Evolutionary conservation across 1,140 invertebrate genomes (phyloP).

Genomic region (Caenorhabditis briggsae): DNA sequence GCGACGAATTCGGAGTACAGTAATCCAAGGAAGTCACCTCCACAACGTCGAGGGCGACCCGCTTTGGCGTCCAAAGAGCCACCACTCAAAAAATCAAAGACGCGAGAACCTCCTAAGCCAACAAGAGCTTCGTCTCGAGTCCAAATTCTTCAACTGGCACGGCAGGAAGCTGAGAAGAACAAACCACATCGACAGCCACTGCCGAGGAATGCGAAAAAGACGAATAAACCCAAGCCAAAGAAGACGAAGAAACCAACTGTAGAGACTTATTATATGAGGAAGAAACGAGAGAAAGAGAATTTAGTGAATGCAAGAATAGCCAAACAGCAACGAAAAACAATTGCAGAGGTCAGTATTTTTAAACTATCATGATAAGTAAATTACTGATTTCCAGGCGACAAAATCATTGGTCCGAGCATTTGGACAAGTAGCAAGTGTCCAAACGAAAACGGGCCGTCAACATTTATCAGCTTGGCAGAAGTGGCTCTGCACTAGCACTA

Average conservation of each 20-base stretch:
- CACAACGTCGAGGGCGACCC: too few relatives aligned
- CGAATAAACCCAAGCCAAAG: not conserved
- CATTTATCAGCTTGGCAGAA: not conserved
- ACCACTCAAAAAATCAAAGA: too few relatives aligned
- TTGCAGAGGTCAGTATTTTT: not conserved
- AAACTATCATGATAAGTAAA: not conserved
- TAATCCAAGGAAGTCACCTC: too few relatives aligned
- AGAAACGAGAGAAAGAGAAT: not conserved
- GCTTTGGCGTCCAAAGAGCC: too few relatives aligned
- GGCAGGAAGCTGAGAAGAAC: not conserved
- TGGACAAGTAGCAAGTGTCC: not conserved
- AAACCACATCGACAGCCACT: not conserved
- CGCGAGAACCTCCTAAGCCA: not conserved
- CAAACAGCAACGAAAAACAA: not conserved
- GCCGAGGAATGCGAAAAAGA: not conserved
- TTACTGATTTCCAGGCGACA: not conserved
- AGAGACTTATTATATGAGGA: too few relatives aligned
- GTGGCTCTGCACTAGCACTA: not conserved
- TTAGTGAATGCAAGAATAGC: too few relatives aligned
- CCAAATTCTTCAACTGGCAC: not conserved
- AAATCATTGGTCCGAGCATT: not conserved
- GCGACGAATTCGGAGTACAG: too few relatives aligned
- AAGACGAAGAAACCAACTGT: not conserved
- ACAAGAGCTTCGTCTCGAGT: not conserved
- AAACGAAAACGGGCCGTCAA: not conserved